Evolutionary conservation across 1,140 invertebrate genomes (phyloP).

Genomic region (Oppia nitens): DNA sequence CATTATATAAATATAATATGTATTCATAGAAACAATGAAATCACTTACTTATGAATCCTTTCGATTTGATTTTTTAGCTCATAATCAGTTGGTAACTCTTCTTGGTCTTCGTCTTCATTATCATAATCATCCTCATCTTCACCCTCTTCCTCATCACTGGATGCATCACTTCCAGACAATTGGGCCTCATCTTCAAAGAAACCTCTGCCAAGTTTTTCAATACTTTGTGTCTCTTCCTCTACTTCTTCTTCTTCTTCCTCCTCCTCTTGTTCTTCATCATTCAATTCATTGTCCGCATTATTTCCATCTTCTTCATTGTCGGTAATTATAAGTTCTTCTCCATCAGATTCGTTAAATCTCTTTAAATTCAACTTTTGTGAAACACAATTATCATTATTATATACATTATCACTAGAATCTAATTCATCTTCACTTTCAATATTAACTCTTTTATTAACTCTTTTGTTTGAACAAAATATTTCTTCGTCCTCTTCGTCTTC

Average conservation of each 20-base stretch:
- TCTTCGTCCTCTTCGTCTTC: neutral
- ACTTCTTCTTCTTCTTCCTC: slow-evolving; percentile 7
- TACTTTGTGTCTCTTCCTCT: neutral
- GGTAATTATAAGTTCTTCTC: neutral
- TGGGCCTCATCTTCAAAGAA: slow-evolving; percentile 74
- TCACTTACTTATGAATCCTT: slow-evolving; percentile 31
- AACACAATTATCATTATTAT: no score
- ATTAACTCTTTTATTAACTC: neutral
- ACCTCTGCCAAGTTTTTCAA: slow-evolving; percentile 27
- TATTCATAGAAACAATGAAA: neutral
- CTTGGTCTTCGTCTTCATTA: slow-evolving; percentile 11
- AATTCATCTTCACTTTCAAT: neutral
- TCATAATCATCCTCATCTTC: slow-evolving; percentile 19
- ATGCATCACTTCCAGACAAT: slow-evolving; percentile 61
- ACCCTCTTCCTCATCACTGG: slow-evolving; percentile 35
- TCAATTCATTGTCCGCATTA: no score
- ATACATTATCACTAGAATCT: neutral
- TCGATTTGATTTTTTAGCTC: slow-evolving; percentile 32
- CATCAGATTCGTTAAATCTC: slow-evolving; percentile 4
- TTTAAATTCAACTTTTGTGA: neutral
- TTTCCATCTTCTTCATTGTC: no score
- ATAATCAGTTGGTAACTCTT: slow-evolving; percentile 21
- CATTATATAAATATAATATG: neutral
- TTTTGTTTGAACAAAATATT: neutral
- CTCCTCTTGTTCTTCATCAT: slow-evolving; percentile 5